These are phyloP conservation scores for Aphelenchoides besseyi DNA, from an alignment of 1,140 invertebrate species.

Conservation along the genomic window DNA sequence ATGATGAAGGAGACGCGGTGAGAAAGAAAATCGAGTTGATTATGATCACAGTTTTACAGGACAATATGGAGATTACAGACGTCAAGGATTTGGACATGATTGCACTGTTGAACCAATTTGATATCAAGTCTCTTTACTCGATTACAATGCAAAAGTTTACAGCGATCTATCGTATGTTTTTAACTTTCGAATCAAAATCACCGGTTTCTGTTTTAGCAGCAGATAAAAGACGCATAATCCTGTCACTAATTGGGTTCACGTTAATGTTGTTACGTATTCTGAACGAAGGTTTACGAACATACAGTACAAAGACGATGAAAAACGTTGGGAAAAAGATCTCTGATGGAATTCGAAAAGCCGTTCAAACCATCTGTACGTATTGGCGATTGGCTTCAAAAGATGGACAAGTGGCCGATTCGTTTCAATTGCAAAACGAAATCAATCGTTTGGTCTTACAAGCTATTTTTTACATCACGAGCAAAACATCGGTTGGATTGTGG, in stretches of 20 bases:
- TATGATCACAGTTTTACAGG: too few species aligned
- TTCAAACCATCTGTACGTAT: conserved; percentile 34
- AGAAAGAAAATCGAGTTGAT: background rate
- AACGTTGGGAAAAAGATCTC: conserved; percentile 41
- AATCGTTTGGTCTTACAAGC: conserved; percentile 41
- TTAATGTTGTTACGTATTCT: conserved; percentile 40
- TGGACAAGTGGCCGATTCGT: background rate
- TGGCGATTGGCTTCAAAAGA: conserved; percentile 31
- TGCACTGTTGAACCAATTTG: conserved; percentile 34
- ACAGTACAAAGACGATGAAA: conserved; percentile 27
- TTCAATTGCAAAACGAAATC: conserved; percentile 41
- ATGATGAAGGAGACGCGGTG: conserved; percentile 42
- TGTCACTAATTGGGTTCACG: conserved; percentile 40
- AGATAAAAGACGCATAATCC: conserved; percentile 27
- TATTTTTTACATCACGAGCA: conserved; percentile 42
- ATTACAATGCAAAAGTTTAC: conserved; percentile 39
- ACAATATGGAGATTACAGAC: conserved; percentile 31
- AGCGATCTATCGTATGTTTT: conserved; percentile 36
- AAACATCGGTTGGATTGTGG: conserved; percentile 39
- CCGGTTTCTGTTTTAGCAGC: conserved; percentile 38
- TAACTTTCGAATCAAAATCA: too few species aligned
- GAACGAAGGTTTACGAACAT: conserved; percentile 41
- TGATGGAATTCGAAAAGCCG: conserved; percentile 24
- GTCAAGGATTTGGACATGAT: conserved; percentile 36
- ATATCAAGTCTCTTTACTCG: conserved; percentile 30